Base-by-base conservation (phyloP, 2,888 invertebrate species). In the Andricus curvator region DNA sequence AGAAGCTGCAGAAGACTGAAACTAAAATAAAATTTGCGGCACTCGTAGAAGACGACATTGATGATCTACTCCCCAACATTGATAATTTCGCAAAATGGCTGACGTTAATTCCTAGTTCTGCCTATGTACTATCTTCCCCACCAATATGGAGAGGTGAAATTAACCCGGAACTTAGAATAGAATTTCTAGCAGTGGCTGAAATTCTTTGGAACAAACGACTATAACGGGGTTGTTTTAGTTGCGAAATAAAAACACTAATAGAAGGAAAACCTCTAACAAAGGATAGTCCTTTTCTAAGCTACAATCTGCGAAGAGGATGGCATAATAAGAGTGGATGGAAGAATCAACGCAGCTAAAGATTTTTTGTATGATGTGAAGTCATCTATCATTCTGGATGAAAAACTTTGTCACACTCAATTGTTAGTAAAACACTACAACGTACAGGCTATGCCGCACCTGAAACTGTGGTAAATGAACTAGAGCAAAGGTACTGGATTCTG, bases 331-430 rank as follows among this genome's bases (percentile, higher is more conserved):
- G 11, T 67, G 6, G 44, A 41, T n/a, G 67, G 13, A n/a, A 41
- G 41, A 67, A 67, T 67, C 8, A 41, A 41, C n/a, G 44, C 9
- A n/a, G 13, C 22, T 0, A 5, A 20, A n/a, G 11, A 13, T 2
- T n/a, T 67, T 8, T 8, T n/a, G 8, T n/a, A 44, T 11, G n/a
- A 67, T n/a, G 8, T 22, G 4, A 44, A 67, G 20, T 66, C 33
- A 11, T 83, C 83, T 0, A 74, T 80, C 29, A 85, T 84, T 56
- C 20, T 85, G n/a, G 78, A 81, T 29, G 83, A 81, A 22, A 64
- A 77, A 60, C 82, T 80, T 22, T 80, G 48, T 0, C 25, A 44
- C 15, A 70, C 78, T 3, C 33, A 76, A 48, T 44, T 84, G 20
- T 9, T 83, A 17, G 48, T 84, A 0, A 56, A 65, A 9, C 51